Base-by-base conservation (phyloP, 2,797 vertebrate species). In the Ambastaia sidthimunki region DNA sequence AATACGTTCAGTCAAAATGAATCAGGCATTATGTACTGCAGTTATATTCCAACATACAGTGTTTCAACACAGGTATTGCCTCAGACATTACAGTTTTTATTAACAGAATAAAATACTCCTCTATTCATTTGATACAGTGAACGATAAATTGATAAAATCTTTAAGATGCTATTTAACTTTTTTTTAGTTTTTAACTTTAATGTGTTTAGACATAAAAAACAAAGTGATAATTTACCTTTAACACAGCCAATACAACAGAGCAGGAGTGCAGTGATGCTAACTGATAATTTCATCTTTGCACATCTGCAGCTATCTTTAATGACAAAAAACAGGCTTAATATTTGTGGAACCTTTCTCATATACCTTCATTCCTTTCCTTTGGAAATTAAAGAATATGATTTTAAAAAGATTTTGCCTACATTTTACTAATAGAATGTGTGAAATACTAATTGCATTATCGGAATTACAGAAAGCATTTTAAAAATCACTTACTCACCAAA, bases 401-500 rank as follows among this genome's bases (percentile, higher is more conserved):
- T 18, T 52, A 19, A 59, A 44, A 23, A 2, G 28, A 28, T 28
- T 28, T 28, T 4, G 4, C 28, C 4, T 28, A 28, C 28, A 28
- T 47, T 77, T 68, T 16, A 19, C 13, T 7, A 11, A 15, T 5
- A 48, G 37, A 23, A 63, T 23, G 25, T 34, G 3, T 48, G 18
- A 37, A 63, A 62, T 71, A 19, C n/a, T n/a, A 41, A 62, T n/a
- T 25, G 10, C 0, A 16, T 19, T 71, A 11, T 41, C 16, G 50
- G 16, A 69, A 82, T 71, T 41, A 34, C 23, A 50, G 9, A 73
- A 5, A 25, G 9, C 37, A 7, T 41, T 41, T 41, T 41, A 41
- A 41, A 41, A 41, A 10, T 21, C 0, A 1, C 19, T 19, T 25
- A 85, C 85, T 83, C 31, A 81, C 80, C 80, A 44, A 79, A 47